phyloP scores from a whole-genome alignment of 2,888 invertebrate species.

The Rhagonycha fulva region DNA sequence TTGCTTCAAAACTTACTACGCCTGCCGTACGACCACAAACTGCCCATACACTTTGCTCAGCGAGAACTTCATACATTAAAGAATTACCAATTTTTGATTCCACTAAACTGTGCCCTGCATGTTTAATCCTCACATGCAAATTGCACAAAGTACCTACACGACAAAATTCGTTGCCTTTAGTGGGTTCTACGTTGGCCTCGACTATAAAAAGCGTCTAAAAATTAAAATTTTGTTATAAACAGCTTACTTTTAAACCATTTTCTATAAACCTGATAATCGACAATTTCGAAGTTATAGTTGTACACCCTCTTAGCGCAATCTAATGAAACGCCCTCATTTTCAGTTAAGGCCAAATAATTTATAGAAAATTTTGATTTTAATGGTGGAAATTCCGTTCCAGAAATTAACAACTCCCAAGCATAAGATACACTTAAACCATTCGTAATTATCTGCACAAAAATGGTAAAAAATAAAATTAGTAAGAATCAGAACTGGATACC shows the following conservation, averaged over 20 bases:
- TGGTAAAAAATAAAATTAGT: not conserved
- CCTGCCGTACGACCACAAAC: slow-evolving; percentile 90
- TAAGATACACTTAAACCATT: slow-evolving; percentile 78
- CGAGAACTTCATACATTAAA: slow-evolving; percentile 92
- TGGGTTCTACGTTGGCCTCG: slow-evolving; percentile 76
- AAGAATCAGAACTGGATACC: not conserved
- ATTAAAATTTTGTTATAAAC: not conserved
- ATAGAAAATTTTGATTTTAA: slow-evolving; percentile 68
- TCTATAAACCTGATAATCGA: slow-evolving; percentile 71
- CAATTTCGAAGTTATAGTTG: slow-evolving; percentile 77
- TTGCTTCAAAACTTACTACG: slow-evolving; percentile 56
- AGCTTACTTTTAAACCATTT: not conserved
- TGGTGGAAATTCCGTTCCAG: slow-evolving; percentile 52
- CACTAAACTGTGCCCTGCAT: slow-evolving; percentile 36
- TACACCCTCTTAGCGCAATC: slow-evolving; percentile 56
- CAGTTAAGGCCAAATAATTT: slow-evolving; percentile 58
- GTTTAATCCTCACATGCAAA: slow-evolving; percentile 72
- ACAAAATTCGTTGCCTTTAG: slow-evolving; percentile 82
- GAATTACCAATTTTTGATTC: slow-evolving; percentile 54
- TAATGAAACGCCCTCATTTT: slow-evolving; percentile 38
- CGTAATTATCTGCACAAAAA: slow-evolving; percentile 62
- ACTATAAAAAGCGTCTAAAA: slow-evolving; percentile 80
- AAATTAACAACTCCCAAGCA: slow-evolving; percentile 72
- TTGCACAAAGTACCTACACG: slow-evolving; percentile 88
- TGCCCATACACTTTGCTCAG: slow-evolving; percentile 93